Evolutionary conservation across 1,140 invertebrate genomes (phyloP), one percentile per base, ranked within the genome.

Genomic region (Pachyrhynchus sulphureomaculatus): DNA sequence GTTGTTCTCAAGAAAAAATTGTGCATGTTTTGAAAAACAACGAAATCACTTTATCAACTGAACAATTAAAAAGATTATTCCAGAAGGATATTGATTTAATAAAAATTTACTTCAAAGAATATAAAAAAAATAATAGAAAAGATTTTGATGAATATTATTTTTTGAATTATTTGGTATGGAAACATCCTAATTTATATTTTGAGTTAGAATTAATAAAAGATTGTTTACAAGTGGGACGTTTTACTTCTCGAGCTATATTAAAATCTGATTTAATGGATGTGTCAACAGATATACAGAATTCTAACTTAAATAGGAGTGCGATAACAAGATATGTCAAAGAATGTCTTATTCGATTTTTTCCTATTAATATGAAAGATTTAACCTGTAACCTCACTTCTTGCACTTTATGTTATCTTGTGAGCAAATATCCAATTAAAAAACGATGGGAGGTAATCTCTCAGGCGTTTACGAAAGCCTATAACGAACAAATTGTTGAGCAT

Each of bases 61-160:
- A 45, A 34, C 53, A 56, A 17, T 15, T 56, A 3, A 56, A 45
- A 34, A 10, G 53, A n/a, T 8, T 56, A 33, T 45, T 56, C n/a
- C 18, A 29, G 10, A 56, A 45, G 45, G 26, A 56, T 34, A 23
- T 12, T 21, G 15, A 33, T 45, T 34, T 44, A 13, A n/a, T 56
- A 34, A 45, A 56, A 34, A 32, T 18, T 13, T 56, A 56, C 34
- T 45, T 56, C 4, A 26, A 56, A 4, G 26, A 34, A 17, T 56
- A 56, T 15, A 10, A 44, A 15, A 42, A 56, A 20, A 32, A 33
- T 36, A 13, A 5, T 18, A 29, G 41, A 20, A 32, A 20, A 12
- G 21, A 45, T 10, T 45, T 15, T 20, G n/a, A 42, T 13, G 33
- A 56, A 13, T 12, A 45, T 5, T 10, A 36, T 34, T 56, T 56